A percentile compares a stretch with the other conserved stretches of the same genome.
phyloP scores from a whole-genome alignment of 2,888 invertebrate species.

The Lycocerus yunnanus region DNA sequence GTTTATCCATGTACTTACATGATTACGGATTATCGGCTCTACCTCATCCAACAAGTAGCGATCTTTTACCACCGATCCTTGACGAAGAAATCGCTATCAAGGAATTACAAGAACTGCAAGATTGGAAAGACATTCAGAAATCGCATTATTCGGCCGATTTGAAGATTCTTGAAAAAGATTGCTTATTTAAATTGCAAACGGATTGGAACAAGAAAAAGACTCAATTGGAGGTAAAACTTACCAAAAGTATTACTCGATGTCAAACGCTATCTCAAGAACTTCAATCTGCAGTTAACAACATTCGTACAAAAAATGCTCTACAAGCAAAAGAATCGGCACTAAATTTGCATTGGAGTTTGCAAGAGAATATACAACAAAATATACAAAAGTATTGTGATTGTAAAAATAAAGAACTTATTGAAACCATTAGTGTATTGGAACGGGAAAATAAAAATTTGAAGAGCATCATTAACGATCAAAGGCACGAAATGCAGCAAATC shows the following conservation, averaged over 20 bases:
- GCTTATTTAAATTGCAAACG: conserved; percentile 27
- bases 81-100: conserved; percentile 56
- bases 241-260: conserved; percentile 65
- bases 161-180: conserved; percentile 37
- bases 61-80: conserved; percentile 45
- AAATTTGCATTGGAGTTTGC: conserved; percentile 31
- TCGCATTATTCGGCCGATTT: conserved; percentile 66
- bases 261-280: conserved; percentile 63
- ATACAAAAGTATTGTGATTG: conserved; percentile 39
- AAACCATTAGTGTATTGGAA: conserved; percentile 47
- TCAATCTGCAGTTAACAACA: conserved; percentile 59
- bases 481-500: conserved; percentile 51
- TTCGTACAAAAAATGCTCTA: conserved; percentile 33
- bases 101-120: conserved; percentile 70
- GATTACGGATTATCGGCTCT: conserved; percentile 27
- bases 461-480: conserved; percentile 46
- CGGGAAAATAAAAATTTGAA: conserved; percentile 47
- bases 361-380: conserved; percentile 44
- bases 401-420: conserved; percentile 46
- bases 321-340: conserved; percentile 32
- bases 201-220: conserved; percentile 46
- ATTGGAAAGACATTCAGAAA: conserved; percentile 74
- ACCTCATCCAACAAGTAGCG: conserved; percentile 21
- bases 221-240: conserved; percentile 63
- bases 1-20: conserved; percentile 38